phyloP scores from a whole-genome alignment of 2,113 vertebrate genomes.

The Anthoscopus minutus region DNA sequence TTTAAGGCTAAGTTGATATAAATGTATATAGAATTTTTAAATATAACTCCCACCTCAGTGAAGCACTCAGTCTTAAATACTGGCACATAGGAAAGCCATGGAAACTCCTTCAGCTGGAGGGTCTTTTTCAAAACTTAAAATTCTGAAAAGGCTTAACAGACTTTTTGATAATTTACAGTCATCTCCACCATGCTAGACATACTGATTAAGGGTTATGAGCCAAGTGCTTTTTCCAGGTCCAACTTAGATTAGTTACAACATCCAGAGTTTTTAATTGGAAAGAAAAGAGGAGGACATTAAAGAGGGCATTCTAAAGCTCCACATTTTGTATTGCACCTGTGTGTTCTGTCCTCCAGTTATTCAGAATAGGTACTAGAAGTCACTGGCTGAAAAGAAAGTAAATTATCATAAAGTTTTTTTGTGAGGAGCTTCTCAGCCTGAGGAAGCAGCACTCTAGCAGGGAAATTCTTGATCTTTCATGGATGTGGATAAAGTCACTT shows the following conservation, averaged over 20 bases:
- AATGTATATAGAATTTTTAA: neutral
- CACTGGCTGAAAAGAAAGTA: neutral
- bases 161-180: constrained; percentile 22
- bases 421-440: neutral
- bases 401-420: neutral
- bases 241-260: constrained; percentile 14
- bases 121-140: neutral
- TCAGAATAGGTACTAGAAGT: neutral
- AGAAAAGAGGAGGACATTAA: neutral
- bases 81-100: neutral
- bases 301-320: neutral
- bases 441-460: neutral
- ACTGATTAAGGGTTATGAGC: neutral
- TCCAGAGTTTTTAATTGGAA: constrained; percentile 26
- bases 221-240: neutral
- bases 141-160: neutral
- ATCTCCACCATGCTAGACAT: neutral
- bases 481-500: neutral
- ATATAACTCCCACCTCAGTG: neutral
- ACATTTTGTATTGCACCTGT: neutral
- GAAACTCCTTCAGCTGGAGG: neutral
- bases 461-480: neutral
- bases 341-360: neutral
- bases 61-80: constrained; percentile 14
- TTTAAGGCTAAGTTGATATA: constrained; percentile 8